Base-by-base conservation (phyloP, 30 jellyfish, hydroid and myxozoan genomes). In the Pelagia noctiluca region DNA sequence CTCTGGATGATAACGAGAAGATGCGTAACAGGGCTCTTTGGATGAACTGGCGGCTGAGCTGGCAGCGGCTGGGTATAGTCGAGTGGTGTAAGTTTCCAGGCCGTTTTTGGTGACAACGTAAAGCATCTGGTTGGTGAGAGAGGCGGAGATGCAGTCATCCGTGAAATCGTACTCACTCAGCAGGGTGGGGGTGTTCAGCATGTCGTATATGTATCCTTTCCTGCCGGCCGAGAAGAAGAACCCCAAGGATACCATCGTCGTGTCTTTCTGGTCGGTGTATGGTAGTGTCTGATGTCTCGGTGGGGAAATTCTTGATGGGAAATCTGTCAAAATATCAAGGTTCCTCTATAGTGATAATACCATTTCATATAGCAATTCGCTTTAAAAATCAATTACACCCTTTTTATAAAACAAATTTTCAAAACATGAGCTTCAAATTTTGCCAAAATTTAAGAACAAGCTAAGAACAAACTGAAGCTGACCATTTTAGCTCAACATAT, bases 51-150 rank as follows among this genome's bases (percentile, higher is more conserved):
- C 34, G 48, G 70, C 42, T 1, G 71, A n/a, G n/a, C n/a, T n/a
- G n/a, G 96, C 87, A 18, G 98, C 97, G 34, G 93, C 72, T 7
- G 99, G 52, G 75, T 94, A 94, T 35, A 94, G 87, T 47, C 99
- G 76, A 2, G 96, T 74, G 5, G 99, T 87, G 84, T 88, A 94
- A 5, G 96, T 81, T 52, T 88, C 99, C 12, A 94, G 80, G 18
- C 99, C 99, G 78, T 83, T 88, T 30, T 35, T 80, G 25, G 97
- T 94, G 49, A 94, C 50, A 33, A 79, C 88, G 62, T 87, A 69
- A 24, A 94, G 95, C 65, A 82, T 46, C 12, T 84, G 69, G 42
- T 37, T 80, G n/a, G 92, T 83, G 50, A 88, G 86, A 35, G 71
- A 32, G 23, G 99, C 97, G 52, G 88, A 62, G 3, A 70, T 35